Base-by-base conservation (phyloP, 2,888 invertebrate species). In the Oxystoma pomonae region DNA sequence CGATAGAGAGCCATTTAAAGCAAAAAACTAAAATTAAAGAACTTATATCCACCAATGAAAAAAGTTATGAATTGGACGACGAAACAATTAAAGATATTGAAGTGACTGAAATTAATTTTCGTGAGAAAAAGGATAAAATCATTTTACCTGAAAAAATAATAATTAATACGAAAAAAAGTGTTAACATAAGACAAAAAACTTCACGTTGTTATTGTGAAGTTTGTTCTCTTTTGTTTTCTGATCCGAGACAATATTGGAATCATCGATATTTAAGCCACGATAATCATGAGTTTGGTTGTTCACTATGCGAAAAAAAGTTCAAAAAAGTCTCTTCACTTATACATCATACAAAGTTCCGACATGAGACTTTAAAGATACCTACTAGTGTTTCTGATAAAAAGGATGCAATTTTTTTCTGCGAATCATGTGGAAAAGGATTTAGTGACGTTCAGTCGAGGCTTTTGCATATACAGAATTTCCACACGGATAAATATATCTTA, bases 281-380 rank as follows among this genome's bases (percentile, higher is more conserved):
- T 9, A 7, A 57, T 16, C 60, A 63, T 16, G 21, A 55, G 18
- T 63, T 62, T 20, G n/a, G 18, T 3, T 67, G 67, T 61, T 49
- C 52, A 18, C 16, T 60, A 60, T 67, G 67, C 53, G 60, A 65
- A 52, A 65, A 60, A 60, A 62, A 59, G 0, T 86, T 86, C 61
- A 57, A 35, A n/a, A 59, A 63, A 19, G 56, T 59, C 1, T 57
- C 63, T 16, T 58, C 59, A n/a, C 52, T 63, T n/a, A 7, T 57
- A 49, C 59, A 63, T 55, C 63, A 63, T 52, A 57, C 21, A n/a
- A 56, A 56, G 55, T 60, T 57, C 56, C 49, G 17, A 16, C 59
- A 63, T 52, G 56, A 51, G 7, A 16, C 53, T 53, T 16, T 19
- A 53, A 17, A 5, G 3, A 9, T 16, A 7, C 53, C 19, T 19